Percentiles rank a stretch among this genome's conserved stretches.
Evolutionary conservation across 2,113 vertebrate genomes (phyloP).

Genomic region (Micronycteris hirsuta): DNA sequence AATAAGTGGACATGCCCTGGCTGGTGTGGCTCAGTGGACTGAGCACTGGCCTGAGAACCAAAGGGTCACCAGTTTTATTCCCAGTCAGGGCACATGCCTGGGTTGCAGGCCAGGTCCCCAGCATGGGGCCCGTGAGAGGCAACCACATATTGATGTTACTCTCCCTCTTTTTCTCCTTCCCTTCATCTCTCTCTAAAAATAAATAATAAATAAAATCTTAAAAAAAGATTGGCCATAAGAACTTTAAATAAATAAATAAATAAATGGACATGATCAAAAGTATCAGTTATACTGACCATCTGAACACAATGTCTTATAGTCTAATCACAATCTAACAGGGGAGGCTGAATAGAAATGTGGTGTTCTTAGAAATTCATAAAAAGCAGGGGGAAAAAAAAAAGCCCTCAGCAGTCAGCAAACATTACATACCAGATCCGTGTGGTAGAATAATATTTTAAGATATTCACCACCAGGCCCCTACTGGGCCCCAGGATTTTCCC

Average conservation of each 20-base stretch:
- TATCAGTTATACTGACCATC: background rate
- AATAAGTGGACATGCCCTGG: background rate
- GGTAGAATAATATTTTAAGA: constrained; percentile 36
- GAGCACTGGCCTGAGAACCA: too few species aligned
- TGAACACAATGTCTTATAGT: background rate
- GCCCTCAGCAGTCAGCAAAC: background rate
- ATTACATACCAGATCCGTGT: background rate
- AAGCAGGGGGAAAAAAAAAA: background rate
- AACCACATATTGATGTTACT: too few species aligned
- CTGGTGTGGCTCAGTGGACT: too few species aligned
- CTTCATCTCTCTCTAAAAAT: too few species aligned
- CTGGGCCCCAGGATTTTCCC: background rate
- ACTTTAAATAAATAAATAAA: too few species aligned
- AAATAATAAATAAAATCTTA: too few species aligned
- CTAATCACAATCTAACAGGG: background rate
- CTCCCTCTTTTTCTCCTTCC: too few species aligned
- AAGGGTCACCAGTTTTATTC: too few species aligned
- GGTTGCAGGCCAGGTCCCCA: too few species aligned
- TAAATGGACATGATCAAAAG: background rate
- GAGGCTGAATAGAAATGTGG: background rate
- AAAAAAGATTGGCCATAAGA: too few species aligned
- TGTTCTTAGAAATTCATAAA: constrained; percentile 25
- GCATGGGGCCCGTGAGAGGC: too few species aligned
- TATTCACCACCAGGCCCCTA: background rate
- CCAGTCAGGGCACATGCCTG: too few species aligned